These are phyloP conservation scores for Neuroterus valhalla DNA, from an alignment of 1,140 invertebrate genomes.

Conservation along the genomic window DNA sequence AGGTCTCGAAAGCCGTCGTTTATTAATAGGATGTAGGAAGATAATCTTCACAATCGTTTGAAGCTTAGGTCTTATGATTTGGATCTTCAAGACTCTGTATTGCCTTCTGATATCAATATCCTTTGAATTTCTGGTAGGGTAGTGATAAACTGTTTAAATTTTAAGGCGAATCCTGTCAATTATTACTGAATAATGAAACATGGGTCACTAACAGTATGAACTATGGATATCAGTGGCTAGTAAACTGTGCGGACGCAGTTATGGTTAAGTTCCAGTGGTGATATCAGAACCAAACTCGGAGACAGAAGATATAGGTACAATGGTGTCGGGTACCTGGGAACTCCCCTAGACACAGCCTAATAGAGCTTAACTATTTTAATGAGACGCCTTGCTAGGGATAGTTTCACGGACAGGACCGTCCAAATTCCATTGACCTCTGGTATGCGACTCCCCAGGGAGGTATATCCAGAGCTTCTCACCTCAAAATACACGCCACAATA, in stretches of 20 bases:
- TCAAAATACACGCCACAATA: neutral
- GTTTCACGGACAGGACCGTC: slow-evolving; percentile 45
- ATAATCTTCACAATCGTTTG: too few species aligned
- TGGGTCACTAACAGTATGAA: neutral
- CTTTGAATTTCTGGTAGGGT: too few species aligned
- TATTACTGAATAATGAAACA: too few species aligned
- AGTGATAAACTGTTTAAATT: too few species aligned
- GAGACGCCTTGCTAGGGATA: slow-evolving; percentile 49
- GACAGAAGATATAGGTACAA: slow-evolving; percentile 50
- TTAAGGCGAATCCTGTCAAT: too few species aligned
- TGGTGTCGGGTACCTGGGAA: slow-evolving; percentile 49
- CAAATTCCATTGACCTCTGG: slow-evolving; percentile 38
- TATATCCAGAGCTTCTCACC: neutral
- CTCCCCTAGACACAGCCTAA: slow-evolving; percentile 53
- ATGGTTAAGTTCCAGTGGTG: slow-evolving; percentile 46
- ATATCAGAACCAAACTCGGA: slow-evolving; percentile 46
- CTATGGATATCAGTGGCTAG: slow-evolving; percentile 7
- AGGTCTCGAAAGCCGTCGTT: too few species aligned
- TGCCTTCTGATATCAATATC: too few species aligned
- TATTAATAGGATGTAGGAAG: too few species aligned
- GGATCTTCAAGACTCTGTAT: too few species aligned
- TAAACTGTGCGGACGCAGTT: slow-evolving; percentile 46
- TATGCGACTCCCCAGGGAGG: slow-evolving; percentile 9
- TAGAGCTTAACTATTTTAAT: slow-evolving; percentile 64
- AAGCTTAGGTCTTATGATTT: too few species aligned